Evolutionary conservation across 1,140 invertebrate genomes (phyloP).

Genomic region (Orius laevigatus): DNA sequence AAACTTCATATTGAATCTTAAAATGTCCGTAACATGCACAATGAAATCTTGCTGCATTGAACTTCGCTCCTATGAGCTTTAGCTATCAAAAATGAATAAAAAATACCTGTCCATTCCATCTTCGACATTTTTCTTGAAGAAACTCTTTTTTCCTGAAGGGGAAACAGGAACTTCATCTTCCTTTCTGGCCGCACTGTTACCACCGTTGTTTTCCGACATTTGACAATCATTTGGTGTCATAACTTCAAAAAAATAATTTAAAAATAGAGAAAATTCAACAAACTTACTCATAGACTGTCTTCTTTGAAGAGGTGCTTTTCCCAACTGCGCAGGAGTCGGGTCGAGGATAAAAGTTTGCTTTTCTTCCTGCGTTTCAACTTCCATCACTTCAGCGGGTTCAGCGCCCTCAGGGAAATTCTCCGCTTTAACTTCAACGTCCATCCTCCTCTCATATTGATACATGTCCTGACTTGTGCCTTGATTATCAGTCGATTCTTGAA

Average conservation of each 20-base stretch:
- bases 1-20: too few relatives aligned
- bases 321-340: slow-evolving; percentile 82
- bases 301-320: slow-evolving; percentile 69
- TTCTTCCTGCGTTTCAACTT: slow-evolving; percentile 27
- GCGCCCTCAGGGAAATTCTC: slow-evolving; percentile 9
- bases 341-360: slow-evolving; percentile 61
- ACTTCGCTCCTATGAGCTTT: too few relatives aligned
- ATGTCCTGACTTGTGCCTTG: slow-evolving; percentile 10
- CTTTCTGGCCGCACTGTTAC: neutral
- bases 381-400: slow-evolving; percentile 24
- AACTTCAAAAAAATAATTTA: neutral
- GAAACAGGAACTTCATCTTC: slow-evolving; percentile 25
- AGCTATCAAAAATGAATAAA: too few relatives aligned
- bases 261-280: neutral
- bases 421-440: neutral
- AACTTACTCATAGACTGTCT: slow-evolving; percentile 53
- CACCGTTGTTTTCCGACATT: slow-evolving; percentile 6
- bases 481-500: neutral
- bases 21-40: too few relatives aligned
- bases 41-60: too few relatives aligned
- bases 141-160: slow-evolving; percentile 45
- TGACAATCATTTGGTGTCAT: neutral
- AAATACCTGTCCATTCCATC: slow-evolving; percentile 83
- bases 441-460: neutral
- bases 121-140: slow-evolving; percentile 77